Conservation (phyloP, 2,888 invertebrate genomes). For the Orthosia gothica region DNA sequence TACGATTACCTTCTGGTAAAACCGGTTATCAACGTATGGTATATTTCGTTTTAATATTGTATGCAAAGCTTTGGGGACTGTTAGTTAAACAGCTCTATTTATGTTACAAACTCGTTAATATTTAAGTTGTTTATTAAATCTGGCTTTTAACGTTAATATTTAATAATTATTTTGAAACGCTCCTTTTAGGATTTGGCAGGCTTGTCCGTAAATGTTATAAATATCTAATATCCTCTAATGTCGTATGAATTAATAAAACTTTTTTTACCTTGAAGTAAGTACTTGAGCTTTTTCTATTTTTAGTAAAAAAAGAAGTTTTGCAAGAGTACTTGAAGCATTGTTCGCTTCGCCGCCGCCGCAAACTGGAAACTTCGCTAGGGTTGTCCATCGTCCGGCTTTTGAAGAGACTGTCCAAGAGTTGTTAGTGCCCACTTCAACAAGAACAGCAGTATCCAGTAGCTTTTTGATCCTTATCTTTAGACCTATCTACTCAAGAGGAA, state of each 20-base stretch:
- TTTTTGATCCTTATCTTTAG: conserved; percentile 8
- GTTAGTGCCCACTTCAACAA: conserved; percentile 34
- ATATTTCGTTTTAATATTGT: neutral
- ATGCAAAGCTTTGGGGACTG: neutral
- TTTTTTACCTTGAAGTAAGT: neutral
- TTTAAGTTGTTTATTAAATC: neutral
- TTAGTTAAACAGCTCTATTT: neutral
- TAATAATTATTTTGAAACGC: neutral
- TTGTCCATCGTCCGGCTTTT: conserved; percentile 7
- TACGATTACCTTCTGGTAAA: neutral
- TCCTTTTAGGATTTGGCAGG: neutral
- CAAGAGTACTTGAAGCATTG: conserved; percentile 34
- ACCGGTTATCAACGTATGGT: neutral
- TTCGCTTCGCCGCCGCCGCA: conserved; percentile 20
- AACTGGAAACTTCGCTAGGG: conserved; percentile 20
- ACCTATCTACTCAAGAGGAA: too few relatives aligned
- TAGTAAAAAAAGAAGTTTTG: neutral
- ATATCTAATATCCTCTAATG: neutral
- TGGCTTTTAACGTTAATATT: neutral
- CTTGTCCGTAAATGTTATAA: neutral
- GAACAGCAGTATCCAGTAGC: conserved; percentile 18
- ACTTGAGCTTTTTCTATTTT: neutral
- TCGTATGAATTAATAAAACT: neutral
- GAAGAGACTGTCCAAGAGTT: conserved; percentile 7
- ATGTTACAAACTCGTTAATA: neutral